These are phyloP conservation scores for Drosophila athabasca DNA, from an alignment of 1,140 invertebrate genomes.

Conservation along the genomic window DNA sequence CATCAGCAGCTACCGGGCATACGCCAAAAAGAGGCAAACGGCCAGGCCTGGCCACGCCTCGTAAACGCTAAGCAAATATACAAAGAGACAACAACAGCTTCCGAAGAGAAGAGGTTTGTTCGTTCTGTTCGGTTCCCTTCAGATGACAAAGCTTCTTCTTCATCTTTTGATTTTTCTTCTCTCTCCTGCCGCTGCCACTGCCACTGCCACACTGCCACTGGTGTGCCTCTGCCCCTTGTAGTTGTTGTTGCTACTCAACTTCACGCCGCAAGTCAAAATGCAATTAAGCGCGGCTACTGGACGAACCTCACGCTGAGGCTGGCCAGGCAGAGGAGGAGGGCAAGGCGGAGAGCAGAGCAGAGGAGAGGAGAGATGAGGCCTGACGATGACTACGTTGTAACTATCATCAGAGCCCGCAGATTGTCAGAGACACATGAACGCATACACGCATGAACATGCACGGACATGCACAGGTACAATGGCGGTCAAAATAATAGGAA, in stretches of 20 bases:
- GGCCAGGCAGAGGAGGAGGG: background rate
- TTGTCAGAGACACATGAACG: conserved; percentile 63
- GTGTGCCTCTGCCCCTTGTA: conserved; percentile 12
- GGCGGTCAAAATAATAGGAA: no score
- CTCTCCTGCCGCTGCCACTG: background rate
- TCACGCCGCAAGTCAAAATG: conserved; percentile 81
- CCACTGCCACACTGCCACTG: no score
- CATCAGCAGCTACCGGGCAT: conserved; percentile 66
- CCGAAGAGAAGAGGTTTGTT: conserved; percentile 8
- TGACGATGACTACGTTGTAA: conserved; percentile 67
- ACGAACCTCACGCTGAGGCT: conserved; percentile 32
- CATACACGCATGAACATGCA: no score
- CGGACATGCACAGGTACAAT: no score
- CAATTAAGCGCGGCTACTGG: conserved; percentile 79
- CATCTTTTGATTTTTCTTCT: conserved; percentile 40
- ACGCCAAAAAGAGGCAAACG: conserved; percentile 66
- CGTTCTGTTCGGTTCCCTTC: conserved; percentile 16
- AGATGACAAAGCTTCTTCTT: conserved; percentile 57
- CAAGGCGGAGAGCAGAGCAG: background rate
- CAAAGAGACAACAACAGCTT: conserved; percentile 19
- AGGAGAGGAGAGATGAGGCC: conserved; percentile 4
- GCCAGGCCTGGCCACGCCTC: conserved; percentile 58
- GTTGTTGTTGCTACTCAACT: conserved; percentile 60
- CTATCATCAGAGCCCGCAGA: conserved; percentile 59
- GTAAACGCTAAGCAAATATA: conserved; percentile 70